Percentiles rank a stretch among this genome's conserved stretches.
Conservation (phyloP, 2,113 vertebrate genomes). For the Hemichromis elongatus region DNA sequence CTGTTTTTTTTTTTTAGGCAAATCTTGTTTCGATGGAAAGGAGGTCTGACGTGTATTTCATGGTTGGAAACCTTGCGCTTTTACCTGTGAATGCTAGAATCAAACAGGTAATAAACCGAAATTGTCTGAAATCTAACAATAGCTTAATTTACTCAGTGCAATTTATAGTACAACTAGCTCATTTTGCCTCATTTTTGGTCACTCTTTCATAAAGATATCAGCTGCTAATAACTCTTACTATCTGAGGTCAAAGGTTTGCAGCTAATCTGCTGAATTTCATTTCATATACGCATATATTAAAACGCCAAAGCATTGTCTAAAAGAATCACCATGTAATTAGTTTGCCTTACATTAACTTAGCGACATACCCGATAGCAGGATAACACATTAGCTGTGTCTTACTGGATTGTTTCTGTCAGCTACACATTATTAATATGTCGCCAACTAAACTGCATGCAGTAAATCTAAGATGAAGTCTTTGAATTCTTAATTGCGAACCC, state of each 20-base stretch:
- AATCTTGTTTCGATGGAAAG: background rate
- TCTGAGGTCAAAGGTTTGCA: background rate
- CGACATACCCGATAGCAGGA: background rate
- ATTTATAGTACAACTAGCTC: background rate
- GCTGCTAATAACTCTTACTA: background rate
- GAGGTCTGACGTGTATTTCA: background rate
- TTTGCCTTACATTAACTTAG: constrained; percentile 8
- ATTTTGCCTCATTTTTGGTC: background rate
- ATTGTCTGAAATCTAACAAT: background rate
- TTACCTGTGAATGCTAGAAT: background rate
- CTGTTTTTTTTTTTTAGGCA: background rate
- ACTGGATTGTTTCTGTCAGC: constrained; percentile 22
- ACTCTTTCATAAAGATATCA: background rate
- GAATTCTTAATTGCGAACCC: constrained; percentile 37
- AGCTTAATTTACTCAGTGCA: background rate
- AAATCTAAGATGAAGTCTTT: constrained; percentile 32
- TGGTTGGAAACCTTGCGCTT: background rate
- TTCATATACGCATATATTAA: background rate
- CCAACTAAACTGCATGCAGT: constrained; percentile 4
- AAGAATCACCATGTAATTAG: constrained; percentile 3
- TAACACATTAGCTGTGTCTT: background rate
- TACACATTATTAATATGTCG: constrained; percentile 20
- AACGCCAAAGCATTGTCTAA: background rate
- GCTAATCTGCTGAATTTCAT: background rate
- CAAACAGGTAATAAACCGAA: background rate